Percentiles rank a stretch among this genome's conserved stretches.
Evolutionary conservation across 1,140 invertebrate genomes (phyloP).

Genomic region (Brachionus koreanus): DNA sequence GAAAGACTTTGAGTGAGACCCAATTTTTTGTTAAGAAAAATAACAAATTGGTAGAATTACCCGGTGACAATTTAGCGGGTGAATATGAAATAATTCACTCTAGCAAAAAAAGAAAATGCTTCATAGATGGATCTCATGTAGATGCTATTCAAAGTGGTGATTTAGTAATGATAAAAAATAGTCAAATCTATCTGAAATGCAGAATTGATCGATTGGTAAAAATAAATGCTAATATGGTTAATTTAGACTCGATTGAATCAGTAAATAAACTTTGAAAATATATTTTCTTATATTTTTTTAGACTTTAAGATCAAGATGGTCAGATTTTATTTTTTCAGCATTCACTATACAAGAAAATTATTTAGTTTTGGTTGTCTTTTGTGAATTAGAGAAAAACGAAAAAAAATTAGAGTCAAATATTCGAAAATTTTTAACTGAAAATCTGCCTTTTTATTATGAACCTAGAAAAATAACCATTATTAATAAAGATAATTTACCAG

Average conservation of each 20-base stretch:
- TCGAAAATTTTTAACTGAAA: background rate
- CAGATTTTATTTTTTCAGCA: background rate
- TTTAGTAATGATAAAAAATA: constrained; percentile 56
- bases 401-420: background rate
- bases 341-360: constrained; percentile 1
- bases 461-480: constrained; percentile 50
- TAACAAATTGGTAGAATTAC: constrained; percentile 45
- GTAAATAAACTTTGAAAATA: constrained; percentile 46
- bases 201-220: constrained; percentile 69
- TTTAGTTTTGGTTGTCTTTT: background rate
- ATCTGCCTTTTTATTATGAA: background rate
- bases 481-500: constrained; percentile 60
- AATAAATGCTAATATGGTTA: constrained; percentile 68
- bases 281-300: background rate
- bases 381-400: background rate
- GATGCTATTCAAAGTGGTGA: constrained; percentile 67
- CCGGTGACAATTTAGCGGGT: constrained; percentile 45
- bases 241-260: constrained; percentile 64
- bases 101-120: constrained; percentile 49
- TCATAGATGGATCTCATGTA: constrained; percentile 47
- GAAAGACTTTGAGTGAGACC: constrained; percentile 65
- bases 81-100: constrained; percentile 9
- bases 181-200: constrained; percentile 65
- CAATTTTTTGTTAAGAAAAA: constrained; percentile 60
- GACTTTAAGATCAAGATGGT: background rate